phyloP scores from a whole-genome alignment of 1,140 invertebrate genomes.

The silkworm (Bombyx mori) region DNA sequence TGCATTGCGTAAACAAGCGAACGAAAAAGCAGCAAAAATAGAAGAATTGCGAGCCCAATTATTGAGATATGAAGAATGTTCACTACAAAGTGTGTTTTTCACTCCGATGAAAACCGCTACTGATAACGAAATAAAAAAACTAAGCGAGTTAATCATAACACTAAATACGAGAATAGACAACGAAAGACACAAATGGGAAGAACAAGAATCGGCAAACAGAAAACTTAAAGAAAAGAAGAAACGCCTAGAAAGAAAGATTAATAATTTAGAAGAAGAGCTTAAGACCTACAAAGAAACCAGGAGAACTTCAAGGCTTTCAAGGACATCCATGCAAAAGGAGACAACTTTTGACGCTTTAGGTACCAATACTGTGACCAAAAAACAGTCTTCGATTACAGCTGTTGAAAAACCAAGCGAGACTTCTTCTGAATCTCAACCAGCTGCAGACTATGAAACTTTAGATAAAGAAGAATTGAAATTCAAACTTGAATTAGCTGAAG shows the following conservation, averaged over 20 bases:
- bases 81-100: slow-evolving; percentile 59
- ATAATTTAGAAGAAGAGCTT: slow-evolving; percentile 41
- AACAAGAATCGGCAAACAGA: slow-evolving; percentile 35
- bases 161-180: slow-evolving; percentile 42
- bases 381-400: slow-evolving; percentile 33
- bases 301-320: slow-evolving; percentile 35
- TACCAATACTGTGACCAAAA: slow-evolving; percentile 24
- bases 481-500: slow-evolving; percentile 54
- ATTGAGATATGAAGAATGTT: slow-evolving; percentile 56
- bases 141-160: slow-evolving; percentile 45
- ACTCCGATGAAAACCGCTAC: slow-evolving; percentile 63
- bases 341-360: slow-evolving; percentile 16
- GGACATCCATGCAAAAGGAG: slow-evolving; percentile 32
- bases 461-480: slow-evolving; percentile 58
- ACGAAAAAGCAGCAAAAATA: slow-evolving; percentile 56
- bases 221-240: slow-evolving; percentile 50
- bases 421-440: slow-evolving; percentile 27
- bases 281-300: slow-evolving; percentile 36
- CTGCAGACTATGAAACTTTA: slow-evolving; percentile 31
- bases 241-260: slow-evolving; percentile 33
- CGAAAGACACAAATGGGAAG: slow-evolving; percentile 55
- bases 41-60: slow-evolving; percentile 55
- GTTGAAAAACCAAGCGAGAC: slow-evolving; percentile 42
- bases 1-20: slow-evolving; percentile 46
- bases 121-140: slow-evolving; percentile 58